Base-by-base conservation (phyloP, 2,113 vertebrate genomes). In the Etheostoma spectabile region DNA sequence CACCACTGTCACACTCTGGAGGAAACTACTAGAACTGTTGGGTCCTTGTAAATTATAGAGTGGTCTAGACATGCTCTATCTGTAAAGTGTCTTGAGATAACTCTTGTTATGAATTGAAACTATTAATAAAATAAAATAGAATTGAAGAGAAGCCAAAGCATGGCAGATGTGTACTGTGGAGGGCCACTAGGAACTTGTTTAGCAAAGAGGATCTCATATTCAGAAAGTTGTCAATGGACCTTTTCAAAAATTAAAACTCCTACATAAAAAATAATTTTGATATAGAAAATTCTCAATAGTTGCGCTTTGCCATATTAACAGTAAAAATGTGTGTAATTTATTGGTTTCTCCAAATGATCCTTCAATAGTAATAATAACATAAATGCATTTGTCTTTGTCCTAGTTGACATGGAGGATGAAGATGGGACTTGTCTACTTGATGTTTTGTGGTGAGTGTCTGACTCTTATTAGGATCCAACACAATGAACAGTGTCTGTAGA, bases 381-480 rank as follows among this genome's bases (percentile, higher is more conserved):
- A 30, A 21, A 8, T 33, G 18, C 13, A 8, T 68, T n/a, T 73
- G 11, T 77, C 62, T 82, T 65, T 22, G 42, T 56, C 63, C 59
- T 61, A 96, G 95, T 91, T 95, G 95, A 95, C 94, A 96, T 96
- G 95, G 95, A 96, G 92, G 95, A 96, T 95, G 95, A 96, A 93
- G 95, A 96, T 93, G 95, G 94, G 93, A 96, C 94, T 92, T 95
- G 95, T 93, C 94, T 96, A 90, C 93, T 96, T 91, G 95, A 96
- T 94, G 95, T 96, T 91, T 94, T 96, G 91, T 96, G 95, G 95
- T 96, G 81, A 93, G 95, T 94, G 12, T 63, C 13, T 45, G 14
- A 51, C 42, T 74, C 8, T 45, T 52, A 14, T n/a, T n/a, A n/a
- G n/a, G n/a, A n/a, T n/a, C 30, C n/a, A 49, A 11, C 48, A 24